phyloP scores from a whole-genome alignment of 1,140 invertebrate species.

The Drosophila dunni region DNA sequence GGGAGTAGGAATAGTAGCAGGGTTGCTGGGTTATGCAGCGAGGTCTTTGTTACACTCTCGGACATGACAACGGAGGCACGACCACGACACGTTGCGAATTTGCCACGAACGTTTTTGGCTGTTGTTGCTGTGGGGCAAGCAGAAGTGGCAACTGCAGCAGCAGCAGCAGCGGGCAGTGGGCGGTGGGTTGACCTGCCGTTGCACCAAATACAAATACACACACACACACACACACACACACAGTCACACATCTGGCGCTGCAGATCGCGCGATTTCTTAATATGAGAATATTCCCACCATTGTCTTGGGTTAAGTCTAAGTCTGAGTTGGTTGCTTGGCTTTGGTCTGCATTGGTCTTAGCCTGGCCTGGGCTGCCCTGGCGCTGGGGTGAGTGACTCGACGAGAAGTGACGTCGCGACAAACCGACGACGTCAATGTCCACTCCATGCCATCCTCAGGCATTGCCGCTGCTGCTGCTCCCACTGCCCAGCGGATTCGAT shows the following conservation, averaged over 20 bases:
- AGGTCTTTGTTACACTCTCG: conserved; percentile 82
- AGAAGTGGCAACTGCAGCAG: conserved; percentile 35
- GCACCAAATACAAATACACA: conserved; percentile 77
- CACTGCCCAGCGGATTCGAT: conserved; percentile 67
- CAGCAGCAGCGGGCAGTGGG: conserved; percentile 41
- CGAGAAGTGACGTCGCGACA: conserved; percentile 46
- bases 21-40: conserved; percentile 53
- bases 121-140: conserved; percentile 32
- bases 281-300: conserved; percentile 84
- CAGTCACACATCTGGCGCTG: conserved; percentile 76
- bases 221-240: conserved; percentile 47
- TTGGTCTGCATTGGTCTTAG: conserved; percentile 6
- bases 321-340: not conserved
- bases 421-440: conserved; percentile 54
- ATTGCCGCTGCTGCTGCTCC: conserved; percentile 41
- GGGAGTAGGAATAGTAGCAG: not conserved
- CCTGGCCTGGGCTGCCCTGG: conserved; percentile 14
- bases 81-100: conserved; percentile 83
- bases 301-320: conserved; percentile 53
- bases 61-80: conserved; percentile 80
- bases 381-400: conserved; percentile 49
- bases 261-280: conserved; percentile 83
- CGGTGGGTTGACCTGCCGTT: conserved; percentile 76
- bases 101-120: conserved; percentile 69
- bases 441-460: conserved; percentile 44